phyloP scores from a whole-genome alignment of 1,140 invertebrate genomes.

The Diachasma alloeum region DNA sequence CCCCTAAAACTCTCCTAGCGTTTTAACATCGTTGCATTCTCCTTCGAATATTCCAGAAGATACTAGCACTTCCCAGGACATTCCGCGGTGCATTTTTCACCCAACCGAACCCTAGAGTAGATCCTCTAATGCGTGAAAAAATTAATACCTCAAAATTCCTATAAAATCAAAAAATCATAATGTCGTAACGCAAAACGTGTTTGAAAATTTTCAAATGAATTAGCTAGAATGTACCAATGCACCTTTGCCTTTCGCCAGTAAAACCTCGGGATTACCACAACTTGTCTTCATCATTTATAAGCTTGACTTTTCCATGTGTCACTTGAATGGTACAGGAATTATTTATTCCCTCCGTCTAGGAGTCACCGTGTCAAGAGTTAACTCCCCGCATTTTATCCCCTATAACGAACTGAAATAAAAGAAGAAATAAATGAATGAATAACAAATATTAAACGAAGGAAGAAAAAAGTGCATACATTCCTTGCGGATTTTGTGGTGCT shows the following conservation, averaged over 20 bases:
- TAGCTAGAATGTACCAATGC: background rate
- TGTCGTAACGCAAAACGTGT: background rate
- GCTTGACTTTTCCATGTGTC: constrained; percentile 19
- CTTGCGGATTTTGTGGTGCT: background rate
- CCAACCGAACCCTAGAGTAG: too few species aligned
- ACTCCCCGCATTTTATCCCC: background rate
- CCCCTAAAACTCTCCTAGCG: too few species aligned
- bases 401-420: background rate
- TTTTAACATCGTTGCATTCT: too few species aligned
- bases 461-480: background rate
- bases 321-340: constrained; percentile 20
- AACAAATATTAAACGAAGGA: background rate
- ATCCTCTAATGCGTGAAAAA: too few species aligned
- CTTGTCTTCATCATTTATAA: constrained; percentile 9
- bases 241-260: background rate
- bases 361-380: constrained; percentile 15
- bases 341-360: background rate
- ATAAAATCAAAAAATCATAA: background rate
- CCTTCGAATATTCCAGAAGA: too few species aligned
- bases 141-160: background rate
- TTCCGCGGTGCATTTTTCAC: too few species aligned
- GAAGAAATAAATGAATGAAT: background rate
- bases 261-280: background rate
- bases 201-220: background rate
- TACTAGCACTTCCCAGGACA: too few species aligned